A percentile compares a stretch with the other conserved stretches of the same genome.
Evolutionary conservation across 2,797 vertebrate species (phyloP).

Genomic region (Sebastes minor): DNA sequence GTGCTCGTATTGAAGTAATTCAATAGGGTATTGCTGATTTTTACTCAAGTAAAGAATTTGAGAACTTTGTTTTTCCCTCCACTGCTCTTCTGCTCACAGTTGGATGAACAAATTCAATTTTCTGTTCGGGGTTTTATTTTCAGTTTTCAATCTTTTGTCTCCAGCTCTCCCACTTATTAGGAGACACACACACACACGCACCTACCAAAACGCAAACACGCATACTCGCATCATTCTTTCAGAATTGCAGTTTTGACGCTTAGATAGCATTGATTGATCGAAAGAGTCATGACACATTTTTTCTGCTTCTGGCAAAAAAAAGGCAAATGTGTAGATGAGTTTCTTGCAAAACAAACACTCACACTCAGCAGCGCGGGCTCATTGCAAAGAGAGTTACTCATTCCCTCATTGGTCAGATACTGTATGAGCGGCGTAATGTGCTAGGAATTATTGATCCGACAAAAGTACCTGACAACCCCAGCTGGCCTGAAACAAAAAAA

Average conservation of each 20-base stretch:
- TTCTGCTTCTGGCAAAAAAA: neutral
- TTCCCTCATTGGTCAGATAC: conserved; percentile 42
- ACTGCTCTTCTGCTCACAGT: neutral
- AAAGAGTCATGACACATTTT: conserved; percentile 5
- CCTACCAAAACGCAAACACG: neutral
- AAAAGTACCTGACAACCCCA: conserved; percentile 43
- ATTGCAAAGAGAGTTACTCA: conserved; percentile 27
- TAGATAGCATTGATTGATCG: conserved; percentile 13
- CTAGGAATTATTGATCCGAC: conserved; percentile 67
- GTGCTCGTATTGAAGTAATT: neutral
- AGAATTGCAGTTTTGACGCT: neutral
- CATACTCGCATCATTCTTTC: neutral
- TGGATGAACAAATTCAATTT: conserved; percentile 20
- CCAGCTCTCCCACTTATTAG: neutral
- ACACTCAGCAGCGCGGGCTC: neutral
- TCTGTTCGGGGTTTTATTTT: neutral
- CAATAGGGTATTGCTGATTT: neutral
- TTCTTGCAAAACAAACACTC: neutral
- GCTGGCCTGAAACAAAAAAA: conserved; percentile 53
- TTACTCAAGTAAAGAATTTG: neutral
- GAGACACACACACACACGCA: neutral
- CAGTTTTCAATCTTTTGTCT: conserved; percentile 10
- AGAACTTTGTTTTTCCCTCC: neutral
- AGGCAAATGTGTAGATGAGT: neutral
- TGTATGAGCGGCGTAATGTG: conserved; percentile 54